Conservation (phyloP, 2,113 vertebrate genomes). For the Osmerus mordax region DNA sequence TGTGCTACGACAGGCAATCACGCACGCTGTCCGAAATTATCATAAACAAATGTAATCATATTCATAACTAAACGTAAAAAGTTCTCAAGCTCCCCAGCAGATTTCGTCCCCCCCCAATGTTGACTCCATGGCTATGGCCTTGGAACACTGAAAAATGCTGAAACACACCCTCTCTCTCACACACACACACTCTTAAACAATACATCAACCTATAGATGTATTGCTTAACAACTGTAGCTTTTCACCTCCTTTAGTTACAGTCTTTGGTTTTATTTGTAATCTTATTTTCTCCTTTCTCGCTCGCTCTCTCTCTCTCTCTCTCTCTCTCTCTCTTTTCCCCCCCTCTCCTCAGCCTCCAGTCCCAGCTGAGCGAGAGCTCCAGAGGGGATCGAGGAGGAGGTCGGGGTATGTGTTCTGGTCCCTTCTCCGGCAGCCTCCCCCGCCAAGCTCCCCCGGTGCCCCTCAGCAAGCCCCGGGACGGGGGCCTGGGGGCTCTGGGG, state of each 20-base stretch:
- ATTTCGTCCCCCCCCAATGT: too few relatives aligned
- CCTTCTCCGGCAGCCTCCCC: slow-evolving; percentile 62
- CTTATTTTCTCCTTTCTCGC: not conserved
- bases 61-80: too few relatives aligned
- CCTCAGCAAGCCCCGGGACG: slow-evolving; percentile 41
- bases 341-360: slow-evolving; percentile 64
- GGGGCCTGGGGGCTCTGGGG: slow-evolving; percentile 8
- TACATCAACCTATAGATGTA: not conserved
- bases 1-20: too few relatives aligned
- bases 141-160: too few relatives aligned
- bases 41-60: too few relatives aligned
- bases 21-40: too few relatives aligned
- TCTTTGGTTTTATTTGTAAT: not conserved
- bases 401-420: slow-evolving; percentile 1
- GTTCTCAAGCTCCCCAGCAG: too few relatives aligned
- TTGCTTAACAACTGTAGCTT: too few relatives aligned
- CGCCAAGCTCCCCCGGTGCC: slow-evolving; percentile 49
- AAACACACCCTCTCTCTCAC: not conserved
- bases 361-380: slow-evolving; percentile 57
- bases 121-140: too few relatives aligned
- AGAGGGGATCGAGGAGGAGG: not conserved
- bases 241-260: too few relatives aligned
- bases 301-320: not conserved
- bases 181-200: not conserved
- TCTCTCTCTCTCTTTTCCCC: not conserved